Evolutionary conservation across 1,140 invertebrate genomes (phyloP).

Genomic region (Pygmarrhopalites habei): DNA sequence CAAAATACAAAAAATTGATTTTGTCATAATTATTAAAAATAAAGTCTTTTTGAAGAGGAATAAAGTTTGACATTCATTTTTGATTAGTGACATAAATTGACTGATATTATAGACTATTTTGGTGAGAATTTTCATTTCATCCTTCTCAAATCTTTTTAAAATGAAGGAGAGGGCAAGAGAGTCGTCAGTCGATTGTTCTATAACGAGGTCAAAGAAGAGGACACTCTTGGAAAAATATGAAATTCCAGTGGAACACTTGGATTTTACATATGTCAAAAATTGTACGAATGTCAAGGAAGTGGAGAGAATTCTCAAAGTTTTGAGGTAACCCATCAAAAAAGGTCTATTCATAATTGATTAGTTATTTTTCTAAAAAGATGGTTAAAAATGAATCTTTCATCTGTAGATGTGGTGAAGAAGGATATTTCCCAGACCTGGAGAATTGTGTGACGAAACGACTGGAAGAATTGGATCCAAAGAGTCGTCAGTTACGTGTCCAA

Average conservation of each 20-base stretch:
- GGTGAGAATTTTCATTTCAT: no score
- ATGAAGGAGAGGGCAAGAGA: neutral
- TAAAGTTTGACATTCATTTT: no score
- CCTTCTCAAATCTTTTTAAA: no score
- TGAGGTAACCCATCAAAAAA: constrained; percentile 43
- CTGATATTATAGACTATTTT: neutral
- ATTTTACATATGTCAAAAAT: constrained; percentile 52
- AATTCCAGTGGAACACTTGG: constrained; percentile 54
- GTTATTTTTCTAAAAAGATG: neutral
- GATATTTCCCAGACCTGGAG: constrained; percentile 54
- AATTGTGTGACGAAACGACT: constrained; percentile 52
- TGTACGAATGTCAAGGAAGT: constrained; percentile 51
- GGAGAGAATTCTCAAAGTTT: constrained; percentile 54
- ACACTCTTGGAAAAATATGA: constrained; percentile 47
- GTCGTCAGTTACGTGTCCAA: constrained; percentile 48
- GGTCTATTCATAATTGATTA: constrained; percentile 1
- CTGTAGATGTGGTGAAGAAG: constrained; percentile 59
- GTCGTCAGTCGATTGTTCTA: neutral
- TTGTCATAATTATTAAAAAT: no score
- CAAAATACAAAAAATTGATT: no score
- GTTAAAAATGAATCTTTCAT: neutral
- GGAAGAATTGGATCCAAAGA: constrained; percentile 49
- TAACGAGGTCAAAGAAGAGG: constrained; percentile 1
- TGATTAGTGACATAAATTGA: neutral
- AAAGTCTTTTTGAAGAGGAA: no score